phyloP scores from a whole-genome alignment of 2,888 invertebrate genomes.

The Melipona bicolor region DNA sequence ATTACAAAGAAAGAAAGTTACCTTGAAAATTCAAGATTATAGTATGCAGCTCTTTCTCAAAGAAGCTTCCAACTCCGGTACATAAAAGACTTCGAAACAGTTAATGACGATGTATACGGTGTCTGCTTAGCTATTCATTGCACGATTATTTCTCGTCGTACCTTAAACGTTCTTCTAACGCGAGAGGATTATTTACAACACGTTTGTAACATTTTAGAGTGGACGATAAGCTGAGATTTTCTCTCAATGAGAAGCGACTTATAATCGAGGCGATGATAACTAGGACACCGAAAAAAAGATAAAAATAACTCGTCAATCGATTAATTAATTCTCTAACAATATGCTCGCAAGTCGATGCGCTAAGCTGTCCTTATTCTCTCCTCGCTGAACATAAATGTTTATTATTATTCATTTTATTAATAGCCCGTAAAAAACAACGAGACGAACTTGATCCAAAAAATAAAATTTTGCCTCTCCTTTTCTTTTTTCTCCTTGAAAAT shows the following conservation, averaged over 20 bases:
- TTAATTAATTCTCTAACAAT: conserved; percentile 33
- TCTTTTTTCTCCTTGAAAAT: background rate
- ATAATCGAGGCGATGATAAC: conserved; percentile 17
- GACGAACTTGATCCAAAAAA: too few relatives aligned
- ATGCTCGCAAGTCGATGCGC: background rate
- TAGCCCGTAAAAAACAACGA: background rate
- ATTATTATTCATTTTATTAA: background rate
- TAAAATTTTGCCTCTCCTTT: too few relatives aligned
- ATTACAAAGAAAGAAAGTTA: background rate
- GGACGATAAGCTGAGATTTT: background rate
- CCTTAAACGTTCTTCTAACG: conserved; percentile 8
- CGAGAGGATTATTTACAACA: conserved; percentile 4
- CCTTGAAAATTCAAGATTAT: conserved; percentile 20
- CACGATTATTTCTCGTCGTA: conserved; percentile 21
- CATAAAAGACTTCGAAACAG: conserved; percentile 43
- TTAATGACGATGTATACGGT: conserved; percentile 43
- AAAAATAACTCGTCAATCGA: conserved; percentile 40
- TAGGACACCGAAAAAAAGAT: conserved; percentile 40
- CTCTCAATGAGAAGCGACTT: background rate
- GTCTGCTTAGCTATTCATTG: conserved; percentile 64
- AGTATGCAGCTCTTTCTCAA: background rate
- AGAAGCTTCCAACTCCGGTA: conserved; percentile 7
- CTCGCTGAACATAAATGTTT: background rate
- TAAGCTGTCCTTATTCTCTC: background rate
- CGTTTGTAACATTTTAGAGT: conserved; percentile 1